Evolutionary conservation across 2,797 vertebrate genomes (phyloP).

Genomic region (Onychomys leucogaster): DNA sequence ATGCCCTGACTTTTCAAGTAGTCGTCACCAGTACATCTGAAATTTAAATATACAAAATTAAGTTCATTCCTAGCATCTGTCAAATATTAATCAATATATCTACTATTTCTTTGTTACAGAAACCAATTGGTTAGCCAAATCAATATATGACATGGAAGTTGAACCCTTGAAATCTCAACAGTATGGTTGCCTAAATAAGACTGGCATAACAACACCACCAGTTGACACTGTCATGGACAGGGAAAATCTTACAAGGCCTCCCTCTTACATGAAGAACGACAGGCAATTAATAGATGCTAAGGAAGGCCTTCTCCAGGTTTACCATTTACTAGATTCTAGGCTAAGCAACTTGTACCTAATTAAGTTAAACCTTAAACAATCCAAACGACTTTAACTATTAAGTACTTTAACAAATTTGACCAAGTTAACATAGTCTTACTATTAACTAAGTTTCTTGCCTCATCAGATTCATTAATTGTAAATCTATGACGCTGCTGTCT

Average conservation of each 20-base stretch:
- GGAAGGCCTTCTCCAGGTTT: not conserved
- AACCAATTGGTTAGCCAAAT: not conserved
- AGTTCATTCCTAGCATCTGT: not conserved
- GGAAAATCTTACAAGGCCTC: not conserved
- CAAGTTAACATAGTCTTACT: slow-evolving; percentile 3
- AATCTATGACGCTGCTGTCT: not conserved
- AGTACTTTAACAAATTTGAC: not conserved
- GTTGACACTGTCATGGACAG: not conserved
- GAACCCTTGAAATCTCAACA: not conserved
- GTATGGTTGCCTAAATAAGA: not conserved
- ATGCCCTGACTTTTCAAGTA: slow-evolving; percentile 92
- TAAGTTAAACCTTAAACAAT: slow-evolving; percentile 7
- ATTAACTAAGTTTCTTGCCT: not conserved
- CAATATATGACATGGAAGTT: not conserved
- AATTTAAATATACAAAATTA: slow-evolving; percentile 63
- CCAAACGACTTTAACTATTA: not conserved
- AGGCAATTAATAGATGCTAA: not conserved
- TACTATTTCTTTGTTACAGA: not conserved
- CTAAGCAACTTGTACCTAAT: not conserved
- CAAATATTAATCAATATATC: not conserved
- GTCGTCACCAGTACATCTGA: slow-evolving; percentile 92
- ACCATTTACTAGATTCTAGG: not conserved
- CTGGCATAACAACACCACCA: not conserved
- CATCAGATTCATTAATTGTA: not conserved
- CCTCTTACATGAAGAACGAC: not conserved